These are phyloP conservation scores for Apis cerana DNA, from an alignment of 1,140 invertebrate genomes.

Conservation along the genomic window DNA sequence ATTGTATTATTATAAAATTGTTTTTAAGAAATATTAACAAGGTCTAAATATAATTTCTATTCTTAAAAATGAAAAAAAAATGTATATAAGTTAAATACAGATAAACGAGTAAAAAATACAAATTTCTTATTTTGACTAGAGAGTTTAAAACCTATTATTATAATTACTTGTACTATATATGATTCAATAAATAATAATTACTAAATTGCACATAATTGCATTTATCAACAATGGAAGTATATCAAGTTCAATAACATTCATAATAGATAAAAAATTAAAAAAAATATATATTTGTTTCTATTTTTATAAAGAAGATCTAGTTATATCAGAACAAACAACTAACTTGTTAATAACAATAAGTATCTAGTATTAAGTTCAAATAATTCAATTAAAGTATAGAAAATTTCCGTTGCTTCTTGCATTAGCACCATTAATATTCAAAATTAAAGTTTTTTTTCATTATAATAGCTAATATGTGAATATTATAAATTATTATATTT, in stretches of 20 bases:
- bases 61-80: slow-evolving; percentile 36
- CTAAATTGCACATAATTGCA: slow-evolving; percentile 32
- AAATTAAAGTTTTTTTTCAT: slow-evolving; percentile 52
- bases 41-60: slow-evolving; percentile 31
- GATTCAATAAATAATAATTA: slow-evolving; percentile 51
- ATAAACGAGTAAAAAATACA: slow-evolving; percentile 50
- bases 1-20: slow-evolving; percentile 19
- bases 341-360: slow-evolving; percentile 54
- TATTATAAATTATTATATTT: slow-evolving; percentile 21
- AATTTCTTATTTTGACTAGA: slow-evolving; percentile 58
- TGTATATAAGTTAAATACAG: slow-evolving; percentile 40
- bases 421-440: slow-evolving; percentile 58
- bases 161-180: slow-evolving; percentile 50
- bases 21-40: slow-evolving; percentile 34
- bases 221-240: slow-evolving; percentile 56
- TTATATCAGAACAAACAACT: slow-evolving; percentile 52
- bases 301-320: slow-evolving; percentile 35
- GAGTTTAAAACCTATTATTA: slow-evolving; percentile 59
- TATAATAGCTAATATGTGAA: slow-evolving; percentile 45
- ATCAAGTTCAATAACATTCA: slow-evolving; percentile 25
- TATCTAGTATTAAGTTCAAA: slow-evolving; percentile 56
- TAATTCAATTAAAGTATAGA: slow-evolving; percentile 56
- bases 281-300: slow-evolving; percentile 47
- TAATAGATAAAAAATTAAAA: slow-evolving; percentile 49
- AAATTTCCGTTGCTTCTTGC: slow-evolving; percentile 39